phyloP scores from a whole-genome alignment of 2,797 vertebrate species.

The Ataeniobius toweri region DNA sequence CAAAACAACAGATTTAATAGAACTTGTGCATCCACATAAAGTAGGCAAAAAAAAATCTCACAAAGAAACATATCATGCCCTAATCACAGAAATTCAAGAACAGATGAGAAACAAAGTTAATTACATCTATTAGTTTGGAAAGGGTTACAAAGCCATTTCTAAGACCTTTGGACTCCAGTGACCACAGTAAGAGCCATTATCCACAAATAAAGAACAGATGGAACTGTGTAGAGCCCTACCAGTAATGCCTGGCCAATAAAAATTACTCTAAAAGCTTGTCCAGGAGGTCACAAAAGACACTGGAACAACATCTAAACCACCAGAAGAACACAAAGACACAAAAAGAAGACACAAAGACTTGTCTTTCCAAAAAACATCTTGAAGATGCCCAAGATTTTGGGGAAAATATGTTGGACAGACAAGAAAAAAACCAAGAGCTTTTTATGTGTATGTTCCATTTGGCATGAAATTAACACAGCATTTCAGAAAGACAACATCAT shows the following conservation, averaged over 20 bases:
- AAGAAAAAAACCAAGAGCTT: not conserved
- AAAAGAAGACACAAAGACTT: not conserved
- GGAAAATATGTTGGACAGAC: not conserved
- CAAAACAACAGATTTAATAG: not conserved
- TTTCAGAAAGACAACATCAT: not conserved
- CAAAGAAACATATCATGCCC: too few species aligned
- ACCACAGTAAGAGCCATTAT: not conserved
- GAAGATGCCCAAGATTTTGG: not conserved
- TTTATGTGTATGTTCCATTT: too few species aligned
- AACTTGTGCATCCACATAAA: not conserved
- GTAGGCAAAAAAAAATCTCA: not conserved
- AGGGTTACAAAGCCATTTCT: not conserved
- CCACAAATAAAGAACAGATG: not conserved
- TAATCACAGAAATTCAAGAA: not conserved
- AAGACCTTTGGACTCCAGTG: not conserved
- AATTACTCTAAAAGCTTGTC: not conserved
- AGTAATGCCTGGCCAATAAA: not conserved
- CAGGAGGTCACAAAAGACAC: not conserved
- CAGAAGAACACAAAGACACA: not conserved
- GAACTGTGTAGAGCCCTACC: not conserved
- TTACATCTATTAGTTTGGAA: not conserved
- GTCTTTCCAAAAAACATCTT: not conserved
- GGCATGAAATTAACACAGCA: not conserved
- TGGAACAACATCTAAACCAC: not conserved
- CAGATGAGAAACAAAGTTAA: not conserved